Percentiles rank a stretch among this genome's conserved stretches.
Evolutionary conservation across 2,113 vertebrate species (phyloP).

Genomic region (Alethe castanea): DNA sequence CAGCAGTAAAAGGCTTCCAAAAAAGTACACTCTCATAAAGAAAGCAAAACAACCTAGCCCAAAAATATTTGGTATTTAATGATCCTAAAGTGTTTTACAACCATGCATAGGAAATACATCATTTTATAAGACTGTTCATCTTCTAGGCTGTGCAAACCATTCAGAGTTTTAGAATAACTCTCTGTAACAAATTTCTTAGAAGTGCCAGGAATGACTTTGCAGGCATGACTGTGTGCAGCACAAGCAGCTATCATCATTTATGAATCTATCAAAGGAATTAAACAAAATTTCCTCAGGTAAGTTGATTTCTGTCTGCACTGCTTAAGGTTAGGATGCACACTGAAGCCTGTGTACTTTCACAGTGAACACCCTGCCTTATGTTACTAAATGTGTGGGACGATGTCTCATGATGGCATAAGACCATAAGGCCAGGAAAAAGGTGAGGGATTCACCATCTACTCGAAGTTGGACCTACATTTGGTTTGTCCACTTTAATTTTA

Average conservation of each 20-base stretch:
- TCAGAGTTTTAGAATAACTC: not conserved
- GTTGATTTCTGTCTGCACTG: not conserved
- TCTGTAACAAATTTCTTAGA: not conserved
- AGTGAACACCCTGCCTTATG: not conserved
- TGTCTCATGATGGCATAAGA: not conserved
- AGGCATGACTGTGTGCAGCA: not conserved
- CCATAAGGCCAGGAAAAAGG: not conserved
- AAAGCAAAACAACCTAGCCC: not conserved
- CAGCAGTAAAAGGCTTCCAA: not conserved
- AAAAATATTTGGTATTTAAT: constrained; percentile 11
- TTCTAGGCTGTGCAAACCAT: not conserved
- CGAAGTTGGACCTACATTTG: not conserved
- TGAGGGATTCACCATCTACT: not conserved
- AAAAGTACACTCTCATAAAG: not conserved
- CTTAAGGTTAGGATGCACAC: not conserved
- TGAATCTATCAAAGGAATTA: not conserved
- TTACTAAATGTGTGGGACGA: not conserved
- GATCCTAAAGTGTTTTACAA: not conserved
- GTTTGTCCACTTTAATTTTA: not conserved
- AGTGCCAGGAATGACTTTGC: not conserved
- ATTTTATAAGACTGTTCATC: not conserved
- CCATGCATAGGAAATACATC: not conserved
- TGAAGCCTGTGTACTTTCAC: not conserved
- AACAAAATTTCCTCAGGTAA: not conserved
- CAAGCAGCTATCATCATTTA: not conserved